phyloP scores from a whole-genome alignment of 2,888 invertebrate genomes.

The Thelaira solivaga region DNA sequence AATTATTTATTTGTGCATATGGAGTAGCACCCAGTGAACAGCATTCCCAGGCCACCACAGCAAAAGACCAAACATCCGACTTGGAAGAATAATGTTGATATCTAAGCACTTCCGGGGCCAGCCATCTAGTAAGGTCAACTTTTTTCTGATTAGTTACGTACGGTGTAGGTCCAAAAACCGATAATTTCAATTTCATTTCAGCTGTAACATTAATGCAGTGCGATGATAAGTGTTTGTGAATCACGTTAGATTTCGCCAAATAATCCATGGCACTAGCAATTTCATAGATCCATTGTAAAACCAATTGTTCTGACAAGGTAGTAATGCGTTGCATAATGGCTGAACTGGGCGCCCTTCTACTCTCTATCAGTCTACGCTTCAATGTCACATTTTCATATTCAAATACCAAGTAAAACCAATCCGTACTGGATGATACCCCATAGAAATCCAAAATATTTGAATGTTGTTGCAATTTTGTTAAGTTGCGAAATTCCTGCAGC shows the following conservation, averaged over 20 bases:
- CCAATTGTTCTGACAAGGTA: conserved; percentile 81
- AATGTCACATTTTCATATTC: conserved; percentile 83
- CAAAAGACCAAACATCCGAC: conserved; percentile 91
- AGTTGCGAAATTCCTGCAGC: conserved; percentile 84
- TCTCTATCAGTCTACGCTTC: conserved; percentile 84
- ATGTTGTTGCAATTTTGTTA: conserved; percentile 84
- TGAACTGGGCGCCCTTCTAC: conserved; percentile 77
- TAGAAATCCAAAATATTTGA: conserved; percentile 85
- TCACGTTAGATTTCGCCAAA: conserved; percentile 81
- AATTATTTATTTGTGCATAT: conserved; percentile 83
- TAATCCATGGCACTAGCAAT: conserved; percentile 86
- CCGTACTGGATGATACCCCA: conserved; percentile 88
- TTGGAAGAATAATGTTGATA: conserved; percentile 83
- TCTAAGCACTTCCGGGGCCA: conserved; percentile 86
- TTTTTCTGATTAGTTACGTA: conserved; percentile 81
- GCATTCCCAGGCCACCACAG: conserved; percentile 89
- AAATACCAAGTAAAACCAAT: conserved; percentile 85
- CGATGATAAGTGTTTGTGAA: conserved; percentile 86
- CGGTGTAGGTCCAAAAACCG: conserved; percentile 86
- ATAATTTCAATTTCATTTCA: conserved; percentile 83
- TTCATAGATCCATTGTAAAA: conserved; percentile 82
- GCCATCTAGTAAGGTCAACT: conserved; percentile 88
- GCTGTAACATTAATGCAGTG: conserved; percentile 84
- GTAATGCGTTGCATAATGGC: conserved; percentile 78
- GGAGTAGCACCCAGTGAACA: conserved; percentile 88